Base-by-base conservation (phyloP, 2,888 invertebrate species). In the Tenthredo amoena region DNA sequence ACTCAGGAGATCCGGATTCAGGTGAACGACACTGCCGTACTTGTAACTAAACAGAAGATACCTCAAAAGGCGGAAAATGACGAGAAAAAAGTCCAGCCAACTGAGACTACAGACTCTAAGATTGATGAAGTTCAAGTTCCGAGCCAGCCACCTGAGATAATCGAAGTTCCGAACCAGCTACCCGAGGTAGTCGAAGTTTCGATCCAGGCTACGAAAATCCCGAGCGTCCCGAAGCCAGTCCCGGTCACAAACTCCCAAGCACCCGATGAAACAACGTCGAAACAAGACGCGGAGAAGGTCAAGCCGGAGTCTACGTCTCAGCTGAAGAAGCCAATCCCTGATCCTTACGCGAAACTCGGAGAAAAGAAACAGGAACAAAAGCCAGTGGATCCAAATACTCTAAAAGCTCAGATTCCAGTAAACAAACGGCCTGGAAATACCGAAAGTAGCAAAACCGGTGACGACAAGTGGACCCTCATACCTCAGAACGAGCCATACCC, bases 401-500 rank as follows among this genome's bases (percentile, higher is more conserved):
- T n/a, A 1, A 77, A 77, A 21, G n/a, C 12, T 3, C 43, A 40
- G 10, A 43, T 74, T 1, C n/a, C 21, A 1, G 10, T 1, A 18
- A 50, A 55, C 31, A 47, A 18, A 21, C 43, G 43, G 26, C 74
- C 74, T 6, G 21, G 10, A 12, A 47, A 74, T 43, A 5, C 43
- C 1, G 72, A 72, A 4, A 87, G 84, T 81, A 87, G 86, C 47
- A 88, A 83, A 85, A 47, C 74, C 77, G 87, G 88, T 3, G 88
- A 88, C 3, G 86, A 88, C 2, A 90, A 90, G 34, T 91, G 90
- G 91, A 89, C 88, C 1, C 87, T 90, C 0, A 90, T 90, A 82
- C 88, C 89, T 34, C 90, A 89, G 81, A 86, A 86, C 37, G 34
- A 7, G 3, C 21, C 88, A 10, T 12, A 76, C 3, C 2, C 72